Percentiles rank a stretch among this genome's conserved stretches.
These are phyloP conservation scores for Stenurella melanura DNA, from an alignment of 2,888 invertebrate genomes.

Conservation along the genomic window DNA sequence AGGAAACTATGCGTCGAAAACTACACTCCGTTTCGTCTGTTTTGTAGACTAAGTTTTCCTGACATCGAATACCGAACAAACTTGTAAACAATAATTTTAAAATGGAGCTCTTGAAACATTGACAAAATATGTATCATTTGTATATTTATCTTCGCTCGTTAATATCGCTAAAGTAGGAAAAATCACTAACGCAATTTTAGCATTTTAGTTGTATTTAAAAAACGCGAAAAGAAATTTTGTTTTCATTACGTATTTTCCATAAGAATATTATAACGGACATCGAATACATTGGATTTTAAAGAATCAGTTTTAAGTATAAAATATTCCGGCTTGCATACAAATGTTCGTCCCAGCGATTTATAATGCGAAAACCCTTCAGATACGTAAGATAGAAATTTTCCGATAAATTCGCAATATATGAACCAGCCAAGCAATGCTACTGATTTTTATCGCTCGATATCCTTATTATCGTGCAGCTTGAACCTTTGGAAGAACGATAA, in stretches of 20 bases:
- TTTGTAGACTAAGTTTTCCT: background rate
- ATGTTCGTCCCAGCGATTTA: background rate
- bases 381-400: background rate
- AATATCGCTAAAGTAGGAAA: too few relatives aligned
- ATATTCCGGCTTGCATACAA: background rate
- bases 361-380: background rate
- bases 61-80: background rate
- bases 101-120: background rate
- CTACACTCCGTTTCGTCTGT: background rate
- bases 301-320: background rate
- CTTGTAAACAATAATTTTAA: background rate
- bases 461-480: slow-evolving; percentile 23
- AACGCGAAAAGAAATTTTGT: too few relatives aligned
- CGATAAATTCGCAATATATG: slow-evolving; percentile 16
- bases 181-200: too few relatives aligned
- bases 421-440: slow-evolving; percentile 6
- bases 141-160: too few relatives aligned
- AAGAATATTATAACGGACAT: too few relatives aligned
- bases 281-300: background rate
- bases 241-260: too few relatives aligned
- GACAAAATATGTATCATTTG: background rate
- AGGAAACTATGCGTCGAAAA: slow-evolving; percentile 6
- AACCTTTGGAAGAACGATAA: slow-evolving; percentile 5
- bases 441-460: slow-evolving; percentile 31
- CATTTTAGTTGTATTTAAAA: too few relatives aligned